A percentile compares a stretch with the other conserved stretches of the same genome.
Conservation (phyloP, 1,140 invertebrate species). For the Monomorium pharaonis region DNA sequence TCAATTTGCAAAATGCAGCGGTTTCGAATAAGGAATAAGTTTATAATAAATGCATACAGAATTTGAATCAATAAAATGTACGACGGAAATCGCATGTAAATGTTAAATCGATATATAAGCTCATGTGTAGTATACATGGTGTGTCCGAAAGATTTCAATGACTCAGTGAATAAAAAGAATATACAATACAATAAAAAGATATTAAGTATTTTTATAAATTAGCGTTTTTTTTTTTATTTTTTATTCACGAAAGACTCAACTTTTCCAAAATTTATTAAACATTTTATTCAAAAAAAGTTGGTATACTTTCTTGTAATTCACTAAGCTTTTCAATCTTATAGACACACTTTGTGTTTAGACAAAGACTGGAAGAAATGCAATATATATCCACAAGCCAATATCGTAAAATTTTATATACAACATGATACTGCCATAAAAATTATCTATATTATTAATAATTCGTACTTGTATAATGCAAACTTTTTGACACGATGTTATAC, state of each 20-base stretch:
- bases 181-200: neutral
- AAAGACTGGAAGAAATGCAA: conserved; percentile 10
- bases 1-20: conserved; percentile 28
- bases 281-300: neutral
- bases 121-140: neutral
- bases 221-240: too few species aligned
- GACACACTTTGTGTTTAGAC: conserved; percentile 32
- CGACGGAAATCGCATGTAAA: neutral
- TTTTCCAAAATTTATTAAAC: neutral
- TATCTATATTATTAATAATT: neutral
- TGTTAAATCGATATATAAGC: neutral
- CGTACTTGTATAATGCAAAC: conserved; percentile 1
- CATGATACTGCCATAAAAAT: conserved; percentile 1
- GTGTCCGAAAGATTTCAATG: conserved; percentile 22
- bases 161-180: neutral
- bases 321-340: neutral
- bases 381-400: conserved; percentile 28
- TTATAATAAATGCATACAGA: neutral
- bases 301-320: neutral
- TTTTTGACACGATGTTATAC: neutral
- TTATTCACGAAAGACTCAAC: neutral
- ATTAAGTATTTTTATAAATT: neutral
- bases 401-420: conserved; percentile 23
- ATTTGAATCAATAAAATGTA: conserved; percentile 3
- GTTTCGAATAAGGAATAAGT: neutral